Percentiles rank a stretch among this genome's conserved stretches.
phyloP scores from a whole-genome alignment of 2,797 vertebrate species.

The Poeciliopsis presidionis region DNA sequence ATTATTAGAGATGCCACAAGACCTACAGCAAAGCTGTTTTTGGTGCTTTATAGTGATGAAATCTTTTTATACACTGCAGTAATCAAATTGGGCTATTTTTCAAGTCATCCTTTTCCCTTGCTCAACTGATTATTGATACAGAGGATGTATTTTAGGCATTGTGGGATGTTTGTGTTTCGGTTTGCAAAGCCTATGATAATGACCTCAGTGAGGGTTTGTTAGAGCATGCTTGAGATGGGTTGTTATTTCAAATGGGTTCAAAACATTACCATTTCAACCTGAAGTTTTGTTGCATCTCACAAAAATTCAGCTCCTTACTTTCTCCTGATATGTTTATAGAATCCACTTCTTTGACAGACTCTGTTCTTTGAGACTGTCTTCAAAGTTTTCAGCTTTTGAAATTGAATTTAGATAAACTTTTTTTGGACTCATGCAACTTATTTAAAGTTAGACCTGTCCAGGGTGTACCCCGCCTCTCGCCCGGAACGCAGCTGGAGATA shows the following conservation, averaged over 20 bases:
- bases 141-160: not conserved
- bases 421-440: no score
- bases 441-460: not conserved
- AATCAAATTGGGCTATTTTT: not conserved
- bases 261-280: not conserved
- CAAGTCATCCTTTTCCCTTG: not conserved
- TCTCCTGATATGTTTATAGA: not conserved
- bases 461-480: no score
- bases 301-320: not conserved
- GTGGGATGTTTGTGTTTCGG: not conserved
- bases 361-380: not conserved
- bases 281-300: not conserved
- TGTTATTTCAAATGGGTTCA: not conserved
- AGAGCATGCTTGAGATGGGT: not conserved
- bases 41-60: not conserved
- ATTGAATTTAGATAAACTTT: not conserved
- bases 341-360: not conserved
- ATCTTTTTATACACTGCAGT: not conserved
- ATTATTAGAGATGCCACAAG: not conserved
- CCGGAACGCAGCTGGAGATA: no score
- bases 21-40: not conserved
- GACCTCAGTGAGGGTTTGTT: not conserved
- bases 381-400: not conserved
- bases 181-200: not conserved
- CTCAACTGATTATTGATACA: not conserved